These are phyloP conservation scores for Copidosoma aretas DNA, from an alignment of 2,888 invertebrate species.

Conservation along the genomic window DNA sequence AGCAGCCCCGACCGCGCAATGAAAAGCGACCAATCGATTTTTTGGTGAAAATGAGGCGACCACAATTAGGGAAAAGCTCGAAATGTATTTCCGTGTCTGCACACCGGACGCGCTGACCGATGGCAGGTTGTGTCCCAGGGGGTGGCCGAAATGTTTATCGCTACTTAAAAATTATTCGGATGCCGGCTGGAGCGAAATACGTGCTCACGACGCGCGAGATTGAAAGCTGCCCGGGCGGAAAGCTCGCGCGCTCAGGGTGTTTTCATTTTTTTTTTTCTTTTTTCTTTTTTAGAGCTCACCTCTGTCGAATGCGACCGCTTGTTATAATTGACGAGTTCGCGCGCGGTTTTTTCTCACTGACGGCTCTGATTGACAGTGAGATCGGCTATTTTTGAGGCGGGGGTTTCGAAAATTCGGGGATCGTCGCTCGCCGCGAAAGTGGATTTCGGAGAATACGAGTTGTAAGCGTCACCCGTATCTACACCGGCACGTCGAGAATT, in stretches of 20 bases:
- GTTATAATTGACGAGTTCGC: not conserved
- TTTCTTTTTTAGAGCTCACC: not conserved
- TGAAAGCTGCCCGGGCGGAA: not conserved
- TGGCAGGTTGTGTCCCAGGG: no score
- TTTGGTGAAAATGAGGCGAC: not conserved
- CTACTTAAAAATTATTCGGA: not conserved
- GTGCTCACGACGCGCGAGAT: not conserved
- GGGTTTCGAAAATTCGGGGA: not conserved
- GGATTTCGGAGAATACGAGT: no score
- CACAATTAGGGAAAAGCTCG: no score
- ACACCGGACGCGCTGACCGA: no score
- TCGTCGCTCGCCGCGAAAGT: no score
- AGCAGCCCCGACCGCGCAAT: not conserved
- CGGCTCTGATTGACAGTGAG: not conserved
- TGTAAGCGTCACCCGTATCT: not conserved
- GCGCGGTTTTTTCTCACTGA: not conserved
- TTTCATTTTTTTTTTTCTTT: not conserved
- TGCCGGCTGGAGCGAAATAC: no score
- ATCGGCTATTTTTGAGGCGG: not conserved
- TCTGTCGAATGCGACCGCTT: not conserved
- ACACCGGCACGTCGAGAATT: not conserved
- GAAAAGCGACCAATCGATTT: not conserved
- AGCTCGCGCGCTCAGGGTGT: no score
- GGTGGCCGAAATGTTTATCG: not conserved
- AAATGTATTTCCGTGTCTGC: no score